Evolutionary conservation across 2,113 vertebrate species (phyloP).

Genomic region (Gymnocephalus cernua): DNA sequence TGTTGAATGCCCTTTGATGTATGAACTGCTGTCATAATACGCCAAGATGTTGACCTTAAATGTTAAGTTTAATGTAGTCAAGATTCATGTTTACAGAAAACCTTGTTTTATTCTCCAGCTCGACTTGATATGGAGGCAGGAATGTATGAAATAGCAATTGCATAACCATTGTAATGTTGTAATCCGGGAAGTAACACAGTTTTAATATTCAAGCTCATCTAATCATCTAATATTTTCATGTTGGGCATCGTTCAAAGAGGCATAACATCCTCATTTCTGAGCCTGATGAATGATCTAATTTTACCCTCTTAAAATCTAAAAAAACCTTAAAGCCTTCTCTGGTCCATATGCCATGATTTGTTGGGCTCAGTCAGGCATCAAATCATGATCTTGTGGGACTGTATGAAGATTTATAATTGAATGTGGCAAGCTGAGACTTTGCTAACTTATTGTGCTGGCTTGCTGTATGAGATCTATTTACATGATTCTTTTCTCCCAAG

Average conservation of each 20-base stretch:
- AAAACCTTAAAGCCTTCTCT: not conserved
- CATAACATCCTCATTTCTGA: constrained; percentile 18
- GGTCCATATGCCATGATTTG: constrained; percentile 4
- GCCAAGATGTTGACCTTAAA: not conserved
- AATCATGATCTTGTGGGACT: constrained; percentile 3
- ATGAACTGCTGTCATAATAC: not conserved
- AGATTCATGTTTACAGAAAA: constrained; percentile 9
- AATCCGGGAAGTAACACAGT: constrained; percentile 6
- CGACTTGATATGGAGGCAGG: not conserved
- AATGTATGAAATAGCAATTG: constrained; percentile 39
- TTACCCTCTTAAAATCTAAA: constrained; percentile 11
- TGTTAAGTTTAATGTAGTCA: constrained; percentile 12
- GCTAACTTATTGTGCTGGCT: not conserved
- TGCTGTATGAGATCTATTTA: constrained; percentile 8
- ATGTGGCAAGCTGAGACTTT: not conserved
- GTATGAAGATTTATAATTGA: constrained; percentile 3
- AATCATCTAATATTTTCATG: not conserved
- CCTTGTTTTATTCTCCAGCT: constrained; percentile 6
- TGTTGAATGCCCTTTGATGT: not conserved
- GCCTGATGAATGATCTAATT: constrained; percentile 34
- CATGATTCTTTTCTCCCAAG: constrained; percentile 17
- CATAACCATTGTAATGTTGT: not conserved
- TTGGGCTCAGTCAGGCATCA: constrained; percentile 8
- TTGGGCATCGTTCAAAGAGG: constrained; percentile 7
- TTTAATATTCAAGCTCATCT: constrained; percentile 25